Base-by-base conservation (phyloP, 2,113 vertebrate species). In the Solenodon paradoxus region DNA sequence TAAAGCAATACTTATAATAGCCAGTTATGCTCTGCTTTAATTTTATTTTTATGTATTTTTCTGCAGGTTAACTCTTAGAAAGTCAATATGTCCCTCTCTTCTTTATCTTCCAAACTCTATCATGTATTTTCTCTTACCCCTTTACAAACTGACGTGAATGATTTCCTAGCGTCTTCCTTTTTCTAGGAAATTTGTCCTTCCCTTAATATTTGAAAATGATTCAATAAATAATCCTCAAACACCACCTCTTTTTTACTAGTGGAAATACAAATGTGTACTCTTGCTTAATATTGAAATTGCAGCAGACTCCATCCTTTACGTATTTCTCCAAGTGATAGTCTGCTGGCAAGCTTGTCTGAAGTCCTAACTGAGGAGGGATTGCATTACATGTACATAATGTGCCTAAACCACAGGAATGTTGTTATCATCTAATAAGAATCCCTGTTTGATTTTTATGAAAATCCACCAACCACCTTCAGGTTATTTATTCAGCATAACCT, bases 321-420 rank as follows among this genome's bases (percentile, higher is more conserved):
- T 95, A 88, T 77, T 96, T 94, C 66, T 96, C 88, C 94, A n/a
- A 32, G 35, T 96, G 63, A 40, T 96, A 35, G 90, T 87, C 35
- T 88, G 78, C 88, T 96, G 92, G 68, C 68, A 96, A 96, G 59
- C 88, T 22, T 38, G 51, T 90, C 53, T 97, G n/a, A 49, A 92
- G 30, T 49, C 45, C 28, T 71, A 32, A n/a, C 22, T 84, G 49
- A 47, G 96, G 94, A 95, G 9, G 87, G 35, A 64, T 83, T 55
- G 26, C 0, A 49, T 83, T 51, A n/a, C 59, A 63, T 92, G 77
- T 90, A 55, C 38, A 79, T 59, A 69, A 20, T 64, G 75, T 45
- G 5, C 42, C 64, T 49, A 47, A 82, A 88, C 72, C 55, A 63
- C 55, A 92, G n/a, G 12, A 61, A 66, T 95, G 85, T 83, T 79